Percentiles rank a stretch among this genome's conserved stretches.
Evolutionary conservation across 35 echinoderm and acorn worm species (phyloP).

Genomic region (Heliocidaris erythrogramma): DNA sequence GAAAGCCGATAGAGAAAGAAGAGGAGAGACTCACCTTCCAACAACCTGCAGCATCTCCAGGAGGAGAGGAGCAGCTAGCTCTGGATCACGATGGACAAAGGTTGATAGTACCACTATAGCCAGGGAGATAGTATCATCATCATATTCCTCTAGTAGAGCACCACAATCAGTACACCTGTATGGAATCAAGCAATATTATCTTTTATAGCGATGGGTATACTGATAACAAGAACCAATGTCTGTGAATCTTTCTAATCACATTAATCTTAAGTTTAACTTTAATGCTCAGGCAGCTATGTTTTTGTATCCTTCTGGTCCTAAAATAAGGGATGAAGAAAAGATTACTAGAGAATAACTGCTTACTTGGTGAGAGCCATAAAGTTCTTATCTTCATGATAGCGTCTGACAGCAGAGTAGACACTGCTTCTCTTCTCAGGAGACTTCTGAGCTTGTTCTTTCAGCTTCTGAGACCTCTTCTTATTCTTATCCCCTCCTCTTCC

Average conservation of each 20-base stretch:
- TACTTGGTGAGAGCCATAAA: conserved; percentile 95
- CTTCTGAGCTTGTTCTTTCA: conserved; percentile 84
- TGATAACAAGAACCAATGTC: not conserved
- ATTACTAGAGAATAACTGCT: not conserved
- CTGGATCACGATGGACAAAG: conserved; percentile 84
- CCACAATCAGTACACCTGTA: conserved; percentile 91
- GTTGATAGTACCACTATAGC: conserved; percentile 96
- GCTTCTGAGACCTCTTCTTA: conserved; percentile 78
- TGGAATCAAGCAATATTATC: not conserved
- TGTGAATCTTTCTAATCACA: not conserved
- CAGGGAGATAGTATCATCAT: conserved; percentile 92
- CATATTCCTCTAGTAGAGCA: conserved; percentile 90
- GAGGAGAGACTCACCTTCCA: conserved; percentile 63
- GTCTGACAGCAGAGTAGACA: conserved; percentile 90
- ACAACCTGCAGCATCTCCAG: conserved; percentile 98
- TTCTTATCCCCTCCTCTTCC: conserved; percentile 63
- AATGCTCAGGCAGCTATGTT: not conserved
- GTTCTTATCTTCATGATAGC: conserved; percentile 98
- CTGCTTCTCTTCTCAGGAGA: conserved; percentile 93
- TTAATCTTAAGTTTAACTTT: not conserved
- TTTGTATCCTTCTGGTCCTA: not conserved
- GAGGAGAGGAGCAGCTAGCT: conserved; percentile 85
- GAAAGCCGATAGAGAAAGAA: too few species aligned
- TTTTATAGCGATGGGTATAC: not conserved
- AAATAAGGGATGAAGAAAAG: not conserved